Evolutionary conservation across 2,113 vertebrate genomes (phyloP).

Genomic region (Sialia sialis): DNA sequence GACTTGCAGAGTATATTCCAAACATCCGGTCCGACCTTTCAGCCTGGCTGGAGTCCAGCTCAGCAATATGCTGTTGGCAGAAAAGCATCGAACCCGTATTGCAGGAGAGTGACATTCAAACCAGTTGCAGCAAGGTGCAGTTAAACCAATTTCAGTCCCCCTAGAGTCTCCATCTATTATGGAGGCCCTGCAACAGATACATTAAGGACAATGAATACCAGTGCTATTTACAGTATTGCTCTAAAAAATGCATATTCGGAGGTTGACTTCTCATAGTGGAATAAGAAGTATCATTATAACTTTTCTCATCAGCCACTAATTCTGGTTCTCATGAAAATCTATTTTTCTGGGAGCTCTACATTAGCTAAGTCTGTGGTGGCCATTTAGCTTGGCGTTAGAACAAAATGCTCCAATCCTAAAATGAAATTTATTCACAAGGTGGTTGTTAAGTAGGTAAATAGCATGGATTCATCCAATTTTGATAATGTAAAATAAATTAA

Average conservation of each 20-base stretch:
- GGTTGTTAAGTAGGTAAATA: neutral
- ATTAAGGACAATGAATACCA: neutral
- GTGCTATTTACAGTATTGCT: neutral
- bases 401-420: neutral
- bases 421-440: neutral
- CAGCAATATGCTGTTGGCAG: neutral
- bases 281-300: neutral
- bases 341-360: neutral
- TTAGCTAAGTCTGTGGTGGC: neutral
- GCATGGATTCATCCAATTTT: neutral
- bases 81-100: neutral
- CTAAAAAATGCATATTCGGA: neutral
- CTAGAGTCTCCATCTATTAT: fast-evolving
- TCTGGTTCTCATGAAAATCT: neutral
- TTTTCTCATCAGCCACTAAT: neutral
- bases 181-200: neutral
- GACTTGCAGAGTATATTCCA: neutral
- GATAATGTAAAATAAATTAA: neutral
- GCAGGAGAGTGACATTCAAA: neutral
- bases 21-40: fast-evolving
- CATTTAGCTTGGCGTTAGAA: neutral
- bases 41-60: neutral
- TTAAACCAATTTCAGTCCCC: neutral
- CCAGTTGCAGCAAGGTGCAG: fast-evolving
- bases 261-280: neutral